These are phyloP conservation scores for Plagodis dolabraria DNA, from an alignment of 2,888 invertebrate genomes.

Conservation along the genomic window DNA sequence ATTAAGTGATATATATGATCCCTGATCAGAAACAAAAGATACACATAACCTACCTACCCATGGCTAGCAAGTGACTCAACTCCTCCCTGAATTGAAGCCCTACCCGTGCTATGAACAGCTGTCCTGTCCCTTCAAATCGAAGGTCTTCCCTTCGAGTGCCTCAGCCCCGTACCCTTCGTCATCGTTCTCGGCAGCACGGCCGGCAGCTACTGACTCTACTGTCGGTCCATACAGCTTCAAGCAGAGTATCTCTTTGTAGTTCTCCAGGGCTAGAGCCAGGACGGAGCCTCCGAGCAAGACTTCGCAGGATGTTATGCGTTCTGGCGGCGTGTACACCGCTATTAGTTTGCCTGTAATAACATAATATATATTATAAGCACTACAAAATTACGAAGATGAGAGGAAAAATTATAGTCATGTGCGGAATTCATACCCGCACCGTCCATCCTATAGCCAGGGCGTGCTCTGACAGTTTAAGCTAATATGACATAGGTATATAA, in stretches of 20 bases:
- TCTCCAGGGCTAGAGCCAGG: conserved; percentile 88
- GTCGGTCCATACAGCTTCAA: conserved; percentile 83
- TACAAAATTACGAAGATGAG: too few relatives aligned
- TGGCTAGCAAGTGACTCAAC: conserved; percentile 4
- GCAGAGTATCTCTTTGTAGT: conserved; percentile 87
- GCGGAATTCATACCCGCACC: too few relatives aligned
- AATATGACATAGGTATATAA: too few relatives aligned
- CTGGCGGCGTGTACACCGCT: conserved; percentile 91
- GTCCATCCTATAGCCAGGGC: too few relatives aligned
- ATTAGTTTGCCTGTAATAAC: conserved; percentile 87
- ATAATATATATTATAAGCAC: too few relatives aligned
- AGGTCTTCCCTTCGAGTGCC: conserved; percentile 66
- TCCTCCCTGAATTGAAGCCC: neutral
- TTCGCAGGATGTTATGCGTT: conserved; percentile 90
- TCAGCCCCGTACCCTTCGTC: conserved; percentile 76
- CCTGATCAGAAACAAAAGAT: too few relatives aligned
- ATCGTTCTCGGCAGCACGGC: conserved; percentile 80
- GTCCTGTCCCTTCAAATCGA: conserved; percentile 81
- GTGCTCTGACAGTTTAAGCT: too few relatives aligned
- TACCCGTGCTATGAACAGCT: conserved; percentile 57
- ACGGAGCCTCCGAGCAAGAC: conserved; percentile 89
- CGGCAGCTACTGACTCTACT: conserved; percentile 64
- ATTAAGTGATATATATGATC: too few relatives aligned
- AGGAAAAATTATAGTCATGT: too few relatives aligned
- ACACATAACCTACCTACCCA: conserved; percentile 12